Evolutionary conservation across 2,113 vertebrate species (phyloP), one percentile per base, ranked within the genome.

Genomic region (Falcunculus frontatus): DNA sequence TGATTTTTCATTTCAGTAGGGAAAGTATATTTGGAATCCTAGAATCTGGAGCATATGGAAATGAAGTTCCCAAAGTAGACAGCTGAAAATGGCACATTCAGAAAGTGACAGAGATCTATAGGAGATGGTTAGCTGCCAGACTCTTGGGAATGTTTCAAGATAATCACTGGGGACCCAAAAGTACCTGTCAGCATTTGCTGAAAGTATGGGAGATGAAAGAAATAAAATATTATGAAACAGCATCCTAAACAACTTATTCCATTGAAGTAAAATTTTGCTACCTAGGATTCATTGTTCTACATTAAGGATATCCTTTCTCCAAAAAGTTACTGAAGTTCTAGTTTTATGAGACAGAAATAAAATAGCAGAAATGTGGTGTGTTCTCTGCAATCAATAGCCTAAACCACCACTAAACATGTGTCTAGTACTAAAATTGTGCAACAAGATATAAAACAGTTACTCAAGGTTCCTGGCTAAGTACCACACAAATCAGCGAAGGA

Each of bases 1-100:
- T 46, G 3, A 44, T 73, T 87, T 88, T 93, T 42, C 8, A 46
- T 85, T 95, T 88, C 29, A 89, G 27, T 39, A 75, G 15, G 23
- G 30, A 46, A 74, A 84, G 6, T 60, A 56, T 95, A 72, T 90
- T 89, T 87, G 53, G 57, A 87, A 75, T 87, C 77, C 59, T 53
- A 62, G 77, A 86, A 93, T 84, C 59, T 82, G 63, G 69, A 95
- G 42, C 78, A 87, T 85, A 87, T 87, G 69, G n/a, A 95, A 94
- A 82, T 75, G 32, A 89, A 89, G 65, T 9, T 74, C 84, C 49
- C n/a, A 18, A 63, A 76, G 46, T 4, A 96, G 65, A 65, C 30
- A 87, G 49, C 53, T 93, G 81, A 87, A 96, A 94, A 93, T n/a
- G 65, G 33, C 42, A 84, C 47, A 84, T 82, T 64, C 53, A 69